phyloP scores from a whole-genome alignment of 2,797 vertebrate species.

The Gambusia yucatana region DNA sequence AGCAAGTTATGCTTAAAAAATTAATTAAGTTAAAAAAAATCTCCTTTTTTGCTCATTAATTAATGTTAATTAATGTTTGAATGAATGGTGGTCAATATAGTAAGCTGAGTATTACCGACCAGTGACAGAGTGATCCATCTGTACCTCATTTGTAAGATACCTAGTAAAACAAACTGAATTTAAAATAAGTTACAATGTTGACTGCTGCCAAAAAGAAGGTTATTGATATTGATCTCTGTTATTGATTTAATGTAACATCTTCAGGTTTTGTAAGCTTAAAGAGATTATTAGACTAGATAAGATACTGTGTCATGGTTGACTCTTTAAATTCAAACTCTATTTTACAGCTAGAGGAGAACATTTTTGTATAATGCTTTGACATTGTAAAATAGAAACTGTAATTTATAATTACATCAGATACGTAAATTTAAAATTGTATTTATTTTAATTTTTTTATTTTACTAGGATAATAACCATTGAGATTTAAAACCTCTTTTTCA shows the following conservation, averaged over 20 bases:
- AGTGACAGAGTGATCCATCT: background rate
- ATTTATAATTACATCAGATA: background rate
- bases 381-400: background rate
- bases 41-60: background rate
- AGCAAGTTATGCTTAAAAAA: background rate
- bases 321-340: too few relatives aligned
- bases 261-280: background rate
- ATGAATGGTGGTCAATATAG: background rate
- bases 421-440: background rate
- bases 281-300: background rate
- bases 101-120: background rate
- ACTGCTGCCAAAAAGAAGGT: constrained; percentile 1
- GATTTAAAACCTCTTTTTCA: too few relatives aligned
- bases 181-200: background rate
- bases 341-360: background rate
- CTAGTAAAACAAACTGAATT: background rate
- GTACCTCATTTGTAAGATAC: background rate
- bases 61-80: background rate
- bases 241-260: background rate
- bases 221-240: background rate
- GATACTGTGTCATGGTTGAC: background rate
- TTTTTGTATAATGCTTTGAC: background rate
- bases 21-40: background rate
- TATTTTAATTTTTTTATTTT: too few relatives aligned
- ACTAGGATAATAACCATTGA: too few relatives aligned